These are phyloP conservation scores for Adelphocoris suturalis DNA, from an alignment of 2,888 invertebrate genomes.

Conservation along the genomic window DNA sequence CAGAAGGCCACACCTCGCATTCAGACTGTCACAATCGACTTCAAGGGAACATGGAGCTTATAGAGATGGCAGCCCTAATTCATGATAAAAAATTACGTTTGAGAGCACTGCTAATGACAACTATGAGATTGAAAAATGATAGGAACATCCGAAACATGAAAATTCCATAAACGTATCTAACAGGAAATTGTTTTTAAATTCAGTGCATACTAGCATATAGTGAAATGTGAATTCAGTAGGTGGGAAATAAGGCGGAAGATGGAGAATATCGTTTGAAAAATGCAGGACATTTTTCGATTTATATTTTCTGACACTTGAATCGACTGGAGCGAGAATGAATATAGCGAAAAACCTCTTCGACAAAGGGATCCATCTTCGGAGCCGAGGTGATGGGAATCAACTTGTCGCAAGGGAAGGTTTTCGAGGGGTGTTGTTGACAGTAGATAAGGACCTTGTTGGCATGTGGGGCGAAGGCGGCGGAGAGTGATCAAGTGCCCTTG, in stretches of 20 bases:
- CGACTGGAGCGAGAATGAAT: background rate
- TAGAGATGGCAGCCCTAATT: too few species aligned
- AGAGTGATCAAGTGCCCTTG: constrained; percentile 19
- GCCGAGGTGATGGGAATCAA: constrained; percentile 27
- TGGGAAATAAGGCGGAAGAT: background rate
- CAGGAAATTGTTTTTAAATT: too few species aligned
- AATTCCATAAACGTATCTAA: too few species aligned
- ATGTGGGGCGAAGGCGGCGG: background rate
- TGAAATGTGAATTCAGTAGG: too few species aligned
- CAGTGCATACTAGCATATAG: too few species aligned
- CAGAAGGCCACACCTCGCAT: too few species aligned
- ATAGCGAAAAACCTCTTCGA: background rate
- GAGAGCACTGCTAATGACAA: too few species aligned
- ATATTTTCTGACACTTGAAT: constrained; percentile 33
- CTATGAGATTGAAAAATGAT: too few species aligned
- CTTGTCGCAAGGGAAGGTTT: constrained; percentile 8
- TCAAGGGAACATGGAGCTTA: too few species aligned
- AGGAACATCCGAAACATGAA: too few species aligned
- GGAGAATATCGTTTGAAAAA: constrained; percentile 10
- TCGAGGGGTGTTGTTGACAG: constrained; percentile 27
- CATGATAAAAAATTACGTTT: too few species aligned
- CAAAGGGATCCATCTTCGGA: background rate
- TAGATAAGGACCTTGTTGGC: constrained; percentile 28
- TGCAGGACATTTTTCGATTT: background rate
- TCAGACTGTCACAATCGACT: too few species aligned